Conservation (phyloP, 2,113 vertebrate genomes). For the Diadophis punctatus region DNA sequence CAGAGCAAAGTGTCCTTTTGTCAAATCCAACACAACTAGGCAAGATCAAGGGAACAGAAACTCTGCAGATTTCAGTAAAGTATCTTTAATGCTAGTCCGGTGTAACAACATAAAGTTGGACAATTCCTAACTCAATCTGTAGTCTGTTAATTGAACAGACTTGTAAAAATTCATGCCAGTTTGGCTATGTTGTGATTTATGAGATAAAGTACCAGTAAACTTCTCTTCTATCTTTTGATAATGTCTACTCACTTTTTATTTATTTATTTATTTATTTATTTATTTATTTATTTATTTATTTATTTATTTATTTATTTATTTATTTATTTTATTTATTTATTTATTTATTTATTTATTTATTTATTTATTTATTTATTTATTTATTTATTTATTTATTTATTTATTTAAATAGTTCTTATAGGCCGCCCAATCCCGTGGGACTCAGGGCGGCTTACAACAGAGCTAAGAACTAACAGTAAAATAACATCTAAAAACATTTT, state of each 20-base stretch:
- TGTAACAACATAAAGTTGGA: neutral
- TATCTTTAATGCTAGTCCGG: neutral
- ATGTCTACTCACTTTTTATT: neutral
- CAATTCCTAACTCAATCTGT: neutral
- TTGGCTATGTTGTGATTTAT: neutral
- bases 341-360: too few species aligned
- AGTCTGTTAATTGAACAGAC: neutral
- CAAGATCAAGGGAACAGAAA: neutral
- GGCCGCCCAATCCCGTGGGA: too few species aligned
- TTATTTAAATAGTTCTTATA: too few species aligned
- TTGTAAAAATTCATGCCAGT: neutral
- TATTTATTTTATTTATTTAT: too few species aligned
- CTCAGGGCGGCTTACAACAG: too few species aligned
- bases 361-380: too few species aligned
- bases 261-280: too few species aligned
- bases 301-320: too few species aligned
- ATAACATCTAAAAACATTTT: too few species aligned
- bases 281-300: too few species aligned
- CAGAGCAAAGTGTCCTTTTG: neutral
- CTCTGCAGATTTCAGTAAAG: neutral
- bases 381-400: too few species aligned
- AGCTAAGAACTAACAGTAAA: too few species aligned
- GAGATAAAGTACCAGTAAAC: neutral
- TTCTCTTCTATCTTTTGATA: neutral
- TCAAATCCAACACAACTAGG: neutral